Base-by-base conservation (phyloP, 2,888 invertebrate genomes). In the Lasioglossum leucozonium region DNA sequence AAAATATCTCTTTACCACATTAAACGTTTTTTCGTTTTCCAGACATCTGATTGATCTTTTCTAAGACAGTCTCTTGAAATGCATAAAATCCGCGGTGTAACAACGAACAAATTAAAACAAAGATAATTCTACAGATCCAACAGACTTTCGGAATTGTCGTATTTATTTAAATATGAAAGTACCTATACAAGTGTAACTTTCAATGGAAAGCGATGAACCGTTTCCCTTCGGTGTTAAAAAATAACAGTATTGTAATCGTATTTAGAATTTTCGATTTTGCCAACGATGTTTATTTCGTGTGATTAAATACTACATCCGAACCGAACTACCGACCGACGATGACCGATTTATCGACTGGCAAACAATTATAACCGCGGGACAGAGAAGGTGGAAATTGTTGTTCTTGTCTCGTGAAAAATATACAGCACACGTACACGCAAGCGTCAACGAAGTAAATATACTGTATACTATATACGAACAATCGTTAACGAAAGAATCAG, bases 91-190 rank as follows among this genome's bases (percentile, higher is more conserved):
- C 55, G 26, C 58, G n/a, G 58, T 58, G 13, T 2, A 11, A 58
- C 13, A 5, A 13, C 26, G n/a, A 26, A 26, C 6, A 6, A 22
- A 4, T 10, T 26, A 13, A 26, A 26, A 26, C 13, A 58, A 58
- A 58, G 26, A 58, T 26, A 58, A 58, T 58, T 58, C 13, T 58
- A 58, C 26, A 62, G 58, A 30, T 26, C 16, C 30, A 30, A n/a
- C 58, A 58, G 58, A 26, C 58, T 26, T 26, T 62, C 34, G n/a
- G 26, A 73, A 74, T 71, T 77, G 47, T 69, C 42, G n/a, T 44
- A 55, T 84, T 84, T 84, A 84, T 84, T 84, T 77, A 65, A 84
- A 84, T 73, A 72, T 47, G 47, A 74, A 73, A 62, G 42, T 83
- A 73, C 77, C 22, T 40, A 77, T 84, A 84, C 83, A 84, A 84